phyloP scores from a whole-genome alignment of 2,888 invertebrate genomes.

The Drosophila prolongata region DNA sequence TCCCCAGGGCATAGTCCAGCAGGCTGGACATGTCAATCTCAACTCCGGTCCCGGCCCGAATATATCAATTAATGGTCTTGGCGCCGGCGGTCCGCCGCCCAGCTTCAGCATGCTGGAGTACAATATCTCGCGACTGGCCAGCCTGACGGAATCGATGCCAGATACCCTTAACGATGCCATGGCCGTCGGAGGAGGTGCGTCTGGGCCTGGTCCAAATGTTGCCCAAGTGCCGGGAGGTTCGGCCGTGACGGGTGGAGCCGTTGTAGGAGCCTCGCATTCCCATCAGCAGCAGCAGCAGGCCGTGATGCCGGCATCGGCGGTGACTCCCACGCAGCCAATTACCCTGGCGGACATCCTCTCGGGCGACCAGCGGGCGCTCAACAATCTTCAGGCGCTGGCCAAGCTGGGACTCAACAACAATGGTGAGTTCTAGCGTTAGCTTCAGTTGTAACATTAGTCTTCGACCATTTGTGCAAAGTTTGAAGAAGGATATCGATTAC shows the following conservation, averaged over 20 bases:
- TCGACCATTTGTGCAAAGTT: not conserved
- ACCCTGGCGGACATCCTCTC: constrained; percentile 91
- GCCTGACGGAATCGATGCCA: constrained; percentile 89
- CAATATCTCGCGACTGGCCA: constrained; percentile 93
- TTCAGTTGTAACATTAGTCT: too few relatives aligned
- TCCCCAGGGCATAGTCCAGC: constrained; percentile 62
- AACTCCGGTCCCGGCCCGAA: constrained; percentile 48
- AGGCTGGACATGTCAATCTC: constrained; percentile 56
- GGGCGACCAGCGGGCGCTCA: constrained; percentile 91
- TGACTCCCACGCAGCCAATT: constrained; percentile 87
- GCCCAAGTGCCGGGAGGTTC: constrained; percentile 29
- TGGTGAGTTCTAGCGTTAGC: constrained; percentile 85
- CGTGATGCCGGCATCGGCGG: constrained; percentile 84
- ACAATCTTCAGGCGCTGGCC: constrained; percentile 95
- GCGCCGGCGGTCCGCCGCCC: constrained; percentile 82
- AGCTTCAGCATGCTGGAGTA: constrained; percentile 92
- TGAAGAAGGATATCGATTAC: not conserved
- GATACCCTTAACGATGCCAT: constrained; percentile 84
- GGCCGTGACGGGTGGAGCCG: constrained; percentile 32
- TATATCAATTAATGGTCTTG: constrained; percentile 66
- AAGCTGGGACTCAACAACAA: constrained; percentile 91
- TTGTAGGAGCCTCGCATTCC: constrained; percentile 27
- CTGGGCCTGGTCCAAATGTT: constrained; percentile 22
- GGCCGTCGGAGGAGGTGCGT: constrained; percentile 46
- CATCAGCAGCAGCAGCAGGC: constrained; percentile 69